Evolutionary conservation across 2,888 invertebrate species (phyloP).

Genomic region (Oeneis ivallda): DNA sequence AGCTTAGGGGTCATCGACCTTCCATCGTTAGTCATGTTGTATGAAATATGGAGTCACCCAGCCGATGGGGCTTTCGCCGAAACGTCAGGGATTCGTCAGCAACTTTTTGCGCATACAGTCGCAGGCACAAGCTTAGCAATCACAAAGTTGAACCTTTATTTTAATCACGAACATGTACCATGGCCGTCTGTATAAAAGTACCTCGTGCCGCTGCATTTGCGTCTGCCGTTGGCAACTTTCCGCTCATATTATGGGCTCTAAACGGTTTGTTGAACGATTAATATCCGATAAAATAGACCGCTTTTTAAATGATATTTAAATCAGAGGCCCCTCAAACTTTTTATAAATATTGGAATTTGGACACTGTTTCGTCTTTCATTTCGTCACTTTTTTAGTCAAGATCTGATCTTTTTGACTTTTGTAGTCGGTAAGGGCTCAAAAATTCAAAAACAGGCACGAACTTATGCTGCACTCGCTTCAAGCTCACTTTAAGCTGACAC

Average conservation of each 20-base stretch:
- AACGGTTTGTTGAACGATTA: too few species aligned
- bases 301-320: too few species aligned
- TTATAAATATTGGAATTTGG: not conserved
- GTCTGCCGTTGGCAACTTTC: too few species aligned
- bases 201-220: too few species aligned
- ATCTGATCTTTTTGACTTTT: not conserved
- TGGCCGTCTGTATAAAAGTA: too few species aligned
- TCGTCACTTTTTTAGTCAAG: too few species aligned
- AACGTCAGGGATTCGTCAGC: slow-evolving; percentile 25
- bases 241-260: too few species aligned
- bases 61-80: slow-evolving; percentile 37
- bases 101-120: slow-evolving; percentile 18
- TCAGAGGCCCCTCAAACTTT: too few species aligned
- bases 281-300: too few species aligned
- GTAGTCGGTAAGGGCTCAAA: not conserved
- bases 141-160: not conserved
- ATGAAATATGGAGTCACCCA: slow-evolving; percentile 37
- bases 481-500: not conserved
- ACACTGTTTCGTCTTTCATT: too few species aligned
- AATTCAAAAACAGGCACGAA: not conserved
- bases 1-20: slow-evolving; percentile 30
- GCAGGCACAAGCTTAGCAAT: not conserved
- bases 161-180: not conserved
- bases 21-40: slow-evolving; percentile 39
- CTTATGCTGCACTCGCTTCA: not conserved